A percentile compares a stretch with the other conserved stretches of the same genome.
These are phyloP conservation scores for Meloe dianella DNA, from an alignment of 2,888 invertebrate species.

Conservation along the genomic window DNA sequence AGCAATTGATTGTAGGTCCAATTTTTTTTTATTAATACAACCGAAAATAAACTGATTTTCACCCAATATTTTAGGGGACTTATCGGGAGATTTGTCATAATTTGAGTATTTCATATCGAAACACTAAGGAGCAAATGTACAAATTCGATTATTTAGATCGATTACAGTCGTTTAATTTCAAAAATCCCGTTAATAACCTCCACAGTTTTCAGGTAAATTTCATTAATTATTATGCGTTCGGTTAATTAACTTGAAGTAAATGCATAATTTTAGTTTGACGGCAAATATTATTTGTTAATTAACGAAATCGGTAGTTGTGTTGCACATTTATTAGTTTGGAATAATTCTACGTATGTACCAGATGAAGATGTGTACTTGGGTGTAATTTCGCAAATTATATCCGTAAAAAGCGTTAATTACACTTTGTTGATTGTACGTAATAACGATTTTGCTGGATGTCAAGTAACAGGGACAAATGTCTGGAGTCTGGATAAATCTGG, in stretches of 20 bases:
- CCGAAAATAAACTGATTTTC: too few species aligned
- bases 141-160: conserved; percentile 62
- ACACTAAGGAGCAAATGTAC: conserved; percentile 57
- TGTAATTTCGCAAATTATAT: conserved; percentile 58
- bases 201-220: conserved; percentile 51
- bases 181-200: conserved; percentile 45
- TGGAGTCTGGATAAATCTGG: conserved; percentile 55
- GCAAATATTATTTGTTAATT: conserved; percentile 55
- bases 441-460: conserved; percentile 41
- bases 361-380: conserved; percentile 59
- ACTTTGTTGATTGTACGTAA: conserved; percentile 53
- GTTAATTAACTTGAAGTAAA: neutral
- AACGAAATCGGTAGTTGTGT: conserved; percentile 57
- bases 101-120: conserved; percentile 46
- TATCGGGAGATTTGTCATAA: conserved; percentile 53
- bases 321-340: conserved; percentile 59
- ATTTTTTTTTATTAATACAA: too few species aligned
- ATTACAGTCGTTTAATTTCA: conserved; percentile 50
- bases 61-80: conserved; percentile 47
- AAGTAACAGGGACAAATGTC: conserved; percentile 53
- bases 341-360: conserved; percentile 45
- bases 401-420: conserved; percentile 49
- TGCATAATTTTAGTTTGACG: conserved; percentile 39
- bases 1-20: conserved; percentile 45
- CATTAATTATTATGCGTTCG: conserved; percentile 19